These are phyloP conservation scores for Scolopax rusticola DNA, from an alignment of 2,797 vertebrate genomes.

Conservation along the genomic window DNA sequence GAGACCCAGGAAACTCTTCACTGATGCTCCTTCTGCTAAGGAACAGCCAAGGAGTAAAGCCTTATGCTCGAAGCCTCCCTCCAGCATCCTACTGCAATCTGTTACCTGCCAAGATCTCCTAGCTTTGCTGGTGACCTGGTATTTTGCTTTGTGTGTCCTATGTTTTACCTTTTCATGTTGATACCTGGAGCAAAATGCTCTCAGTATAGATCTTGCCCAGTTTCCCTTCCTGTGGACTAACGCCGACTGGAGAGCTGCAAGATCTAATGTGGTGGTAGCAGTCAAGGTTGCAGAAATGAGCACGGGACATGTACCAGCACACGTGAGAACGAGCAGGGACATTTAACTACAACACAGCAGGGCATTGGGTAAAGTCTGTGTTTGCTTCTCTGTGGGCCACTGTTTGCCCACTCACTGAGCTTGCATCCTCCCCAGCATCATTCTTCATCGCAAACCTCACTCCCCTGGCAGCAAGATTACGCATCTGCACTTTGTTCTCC, in stretches of 20 bases:
- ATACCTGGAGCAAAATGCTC: background rate
- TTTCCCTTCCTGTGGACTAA: background rate
- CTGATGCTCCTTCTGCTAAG: background rate
- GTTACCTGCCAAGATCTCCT: background rate
- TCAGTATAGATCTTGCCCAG: background rate
- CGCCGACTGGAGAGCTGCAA: background rate
- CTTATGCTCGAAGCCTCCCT: background rate
- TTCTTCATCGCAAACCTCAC: background rate
- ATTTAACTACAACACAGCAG: background rate
- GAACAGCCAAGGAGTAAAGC: background rate
- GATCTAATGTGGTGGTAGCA: background rate
- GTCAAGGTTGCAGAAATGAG: background rate
- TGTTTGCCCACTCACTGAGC: background rate
- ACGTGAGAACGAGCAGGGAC: accelerated
- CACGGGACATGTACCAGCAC: accelerated
- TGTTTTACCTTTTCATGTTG: background rate
- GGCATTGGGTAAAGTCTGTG: accelerated
- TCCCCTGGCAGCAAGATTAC: background rate
- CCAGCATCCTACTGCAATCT: background rate
- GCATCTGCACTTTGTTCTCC: background rate
- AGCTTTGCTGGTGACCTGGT: background rate
- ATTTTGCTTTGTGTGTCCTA: background rate
- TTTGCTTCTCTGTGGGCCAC: too few relatives aligned
- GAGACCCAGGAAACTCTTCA: background rate
- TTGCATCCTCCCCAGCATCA: background rate